Evolutionary conservation across 2,888 invertebrate species (phyloP), one percentile per base, ranked within the genome.

Genomic region (Noctua comes): DNA sequence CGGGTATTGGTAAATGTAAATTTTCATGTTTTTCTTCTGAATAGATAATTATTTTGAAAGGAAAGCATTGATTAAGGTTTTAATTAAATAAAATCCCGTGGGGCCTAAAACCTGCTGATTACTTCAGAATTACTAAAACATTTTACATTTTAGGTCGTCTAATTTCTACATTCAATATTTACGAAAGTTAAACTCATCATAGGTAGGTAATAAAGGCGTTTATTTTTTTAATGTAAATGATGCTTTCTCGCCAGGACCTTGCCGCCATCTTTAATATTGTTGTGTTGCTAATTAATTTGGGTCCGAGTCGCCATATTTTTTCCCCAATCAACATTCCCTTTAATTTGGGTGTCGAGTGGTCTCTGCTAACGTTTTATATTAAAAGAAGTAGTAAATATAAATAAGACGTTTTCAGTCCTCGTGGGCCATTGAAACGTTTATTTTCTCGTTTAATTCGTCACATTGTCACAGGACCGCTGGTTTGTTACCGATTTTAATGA

Each of bases 401-500:
- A 48, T 79, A 59, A 64, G 31, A 64, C 24, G 46, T 46, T 36
- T 77, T n/a, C 6, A 27, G 57, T 21, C 57, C 24, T 43, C 27
- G 46, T 4, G 21, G 59, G 43, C 51, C 46, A 31, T 66, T 64
- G 40, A 51, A 72, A 75, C 51, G 24, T 76, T 84, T 77, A 80
- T 83, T 68, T 77, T 74, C 48, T 70, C 36, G 48, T 75, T 76
- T 76, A 76, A 66, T 74, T 65, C 48, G 76, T 86, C 79, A 74
- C 48, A 74, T 59, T 68, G 77, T 80, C 78, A 66, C 68, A 71
- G 64, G 46, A 57, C 40, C 68, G 68, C 57, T 51, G 66, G 77
- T 80, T 80, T 75, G 76, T 76, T 76, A 72, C 65, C 46, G 81
- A 83, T 76, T 88, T 85, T 82, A 86, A 87, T 87, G 78, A 88